Evolutionary conservation across 2,113 vertebrate genomes (phyloP), one percentile per base, ranked within the genome.

Genomic region (Epinephelus cyanopodus): DNA sequence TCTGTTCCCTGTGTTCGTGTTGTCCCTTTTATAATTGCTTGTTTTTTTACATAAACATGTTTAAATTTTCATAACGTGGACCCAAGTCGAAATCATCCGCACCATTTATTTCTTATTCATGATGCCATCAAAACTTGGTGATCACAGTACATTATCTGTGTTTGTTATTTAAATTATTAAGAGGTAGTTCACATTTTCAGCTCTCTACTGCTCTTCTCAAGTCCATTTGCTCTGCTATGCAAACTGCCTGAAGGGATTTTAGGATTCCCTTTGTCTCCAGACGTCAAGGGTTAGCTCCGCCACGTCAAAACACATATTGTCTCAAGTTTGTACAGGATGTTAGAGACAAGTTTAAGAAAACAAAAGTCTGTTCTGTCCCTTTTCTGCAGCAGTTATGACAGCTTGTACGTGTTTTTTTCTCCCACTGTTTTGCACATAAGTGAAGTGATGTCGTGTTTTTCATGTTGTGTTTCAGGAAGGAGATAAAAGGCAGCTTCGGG

Each of bases 401-500:
- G 39, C 27, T 48, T 70, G 47, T 9, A 6, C 45, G 18, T 8
- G 25, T 64, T 12, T 29, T 6, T 27, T 29, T 39, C 25, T 17
- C 52, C 37, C 25, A 62, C 15, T 17, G 1, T 17, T 3, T n/a
- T 73, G n/a, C 54, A 65, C 2, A 15, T 63, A 37, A 70, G 64
- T 74, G 63, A 47, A 17, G 12, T 63, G 37, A 61, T 74, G 10
- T 47, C 56, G 18, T 72, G 48, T 75, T 81, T 74, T 78, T 72
- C 86, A n/a, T 85, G 81, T 82, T 79, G 63, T 82, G 12, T 95
- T 94, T 27, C 94, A 99, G 98, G 97, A 98, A 90, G 96, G 97
- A 79, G 97, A 97, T 87, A 99, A 98, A 91, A 95, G 97, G 73
- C 95, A 97, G 92, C 92, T 97, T 85, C 95, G 97, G 92, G 98